Percentiles rank a stretch among this genome's conserved stretches.
These are phyloP conservation scores for Macrophya alboannulata DNA, from an alignment of 2,888 invertebrate species.

Conservation along the genomic window DNA sequence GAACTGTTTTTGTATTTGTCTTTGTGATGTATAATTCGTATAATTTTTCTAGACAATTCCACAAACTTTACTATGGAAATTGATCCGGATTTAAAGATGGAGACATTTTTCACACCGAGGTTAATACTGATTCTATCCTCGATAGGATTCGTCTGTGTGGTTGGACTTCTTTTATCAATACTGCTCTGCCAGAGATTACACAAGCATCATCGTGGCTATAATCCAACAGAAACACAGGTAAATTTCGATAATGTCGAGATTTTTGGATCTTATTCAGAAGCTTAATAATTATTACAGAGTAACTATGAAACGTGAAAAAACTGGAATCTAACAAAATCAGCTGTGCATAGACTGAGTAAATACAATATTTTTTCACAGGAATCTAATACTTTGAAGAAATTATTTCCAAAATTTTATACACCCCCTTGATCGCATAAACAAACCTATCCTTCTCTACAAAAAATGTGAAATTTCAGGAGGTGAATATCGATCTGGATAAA, in stretches of 20 bases:
- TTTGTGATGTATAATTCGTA: constrained; percentile 58
- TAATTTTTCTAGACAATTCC: constrained; percentile 82
- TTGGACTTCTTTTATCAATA: constrained; percentile 87
- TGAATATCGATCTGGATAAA: constrained; percentile 94
- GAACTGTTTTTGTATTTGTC: constrained; percentile 2
- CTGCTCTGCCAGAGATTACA: constrained; percentile 88
- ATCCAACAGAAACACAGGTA: constrained; percentile 84
- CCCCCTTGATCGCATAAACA: neutral
- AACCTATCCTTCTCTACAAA: neutral
- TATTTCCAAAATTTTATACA: neutral
- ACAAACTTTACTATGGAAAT: constrained; percentile 82
- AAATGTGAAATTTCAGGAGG: constrained; percentile 81
- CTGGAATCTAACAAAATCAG: no score
- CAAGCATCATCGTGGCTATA: constrained; percentile 86
- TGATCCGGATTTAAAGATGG: constrained; percentile 86
- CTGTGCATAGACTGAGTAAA: no score
- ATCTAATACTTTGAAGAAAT: neutral
- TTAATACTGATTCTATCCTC: constrained; percentile 89
- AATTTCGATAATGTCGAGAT: constrained; percentile 33
- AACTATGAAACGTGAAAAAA: no score
- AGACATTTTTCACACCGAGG: constrained; percentile 90
- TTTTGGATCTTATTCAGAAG: neutral
- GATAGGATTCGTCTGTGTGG: constrained; percentile 87
- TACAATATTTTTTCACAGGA: no score
- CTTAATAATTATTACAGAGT: no score